Evolutionary conservation across 2,113 vertebrate species (phyloP).

Genomic region (Anhinga anhinga): DNA sequence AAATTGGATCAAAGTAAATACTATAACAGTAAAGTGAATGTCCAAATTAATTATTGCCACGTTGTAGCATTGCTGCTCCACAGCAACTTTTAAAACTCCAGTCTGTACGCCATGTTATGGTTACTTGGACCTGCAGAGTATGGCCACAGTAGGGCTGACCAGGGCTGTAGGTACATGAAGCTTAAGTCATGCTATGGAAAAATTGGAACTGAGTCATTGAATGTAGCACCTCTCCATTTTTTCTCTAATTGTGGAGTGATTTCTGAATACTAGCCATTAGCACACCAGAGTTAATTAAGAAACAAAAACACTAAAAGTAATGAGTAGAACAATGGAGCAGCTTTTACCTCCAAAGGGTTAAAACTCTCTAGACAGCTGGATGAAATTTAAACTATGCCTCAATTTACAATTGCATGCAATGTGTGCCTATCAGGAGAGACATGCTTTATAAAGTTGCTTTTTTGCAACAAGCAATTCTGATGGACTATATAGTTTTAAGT

Average conservation of each 20-base stretch:
- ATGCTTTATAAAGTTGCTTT: not conserved
- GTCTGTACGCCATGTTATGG: not conserved
- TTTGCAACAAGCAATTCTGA: not conserved
- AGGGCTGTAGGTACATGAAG: fast-evolving
- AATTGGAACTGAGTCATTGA: not conserved
- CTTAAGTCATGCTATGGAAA: fast-evolving
- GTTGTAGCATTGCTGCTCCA: not conserved
- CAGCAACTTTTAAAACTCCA: not conserved
- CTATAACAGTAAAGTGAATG: not conserved
- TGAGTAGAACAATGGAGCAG: not conserved
- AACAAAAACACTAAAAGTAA: not conserved
- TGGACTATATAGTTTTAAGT: not conserved
- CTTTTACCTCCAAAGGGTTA: not conserved
- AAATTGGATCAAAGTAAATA: not conserved
- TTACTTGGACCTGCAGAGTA: not conserved
- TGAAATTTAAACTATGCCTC: not conserved
- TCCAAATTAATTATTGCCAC: not conserved
- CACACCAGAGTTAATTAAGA: not conserved
- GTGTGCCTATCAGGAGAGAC: not conserved
- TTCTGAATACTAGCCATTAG: not conserved
- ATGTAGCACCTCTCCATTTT: not conserved
- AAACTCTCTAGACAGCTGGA: not conserved
- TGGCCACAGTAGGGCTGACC: fast-evolving
- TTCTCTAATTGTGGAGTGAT: not conserved
- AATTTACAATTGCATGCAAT: not conserved